Evolutionary conservation across 2,113 vertebrate genomes (phyloP).

Genomic region (Podilymbus podiceps): DNA sequence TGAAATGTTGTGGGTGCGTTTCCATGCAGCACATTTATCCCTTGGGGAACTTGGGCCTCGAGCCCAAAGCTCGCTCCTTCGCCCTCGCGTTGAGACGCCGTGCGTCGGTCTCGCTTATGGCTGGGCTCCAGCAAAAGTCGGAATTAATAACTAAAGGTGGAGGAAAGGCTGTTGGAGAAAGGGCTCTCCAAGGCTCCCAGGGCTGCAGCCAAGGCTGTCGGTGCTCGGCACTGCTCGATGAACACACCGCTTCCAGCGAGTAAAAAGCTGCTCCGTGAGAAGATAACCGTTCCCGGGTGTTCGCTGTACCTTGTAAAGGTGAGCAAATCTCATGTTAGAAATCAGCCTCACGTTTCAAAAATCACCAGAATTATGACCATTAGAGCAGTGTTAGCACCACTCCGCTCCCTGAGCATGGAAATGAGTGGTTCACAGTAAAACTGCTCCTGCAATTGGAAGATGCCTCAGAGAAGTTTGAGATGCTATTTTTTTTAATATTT

Average conservation of each 20-base stretch:
- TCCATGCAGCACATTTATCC: fast-evolving
- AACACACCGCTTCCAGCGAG: not conserved
- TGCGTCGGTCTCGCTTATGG: fast-evolving
- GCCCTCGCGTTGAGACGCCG: fast-evolving
- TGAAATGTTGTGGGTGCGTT: fast-evolving
- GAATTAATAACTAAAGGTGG: not conserved
- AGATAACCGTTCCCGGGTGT: not conserved
- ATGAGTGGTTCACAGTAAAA: not conserved
- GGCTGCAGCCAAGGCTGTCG: not conserved
- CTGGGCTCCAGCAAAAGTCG: not conserved
- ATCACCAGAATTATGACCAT: no score
- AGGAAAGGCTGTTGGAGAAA: not conserved
- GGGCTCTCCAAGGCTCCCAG: not conserved
- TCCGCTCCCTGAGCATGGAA: not conserved
- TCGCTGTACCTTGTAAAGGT: not conserved
- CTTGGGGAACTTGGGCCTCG: fast-evolving
- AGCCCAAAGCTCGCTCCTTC: fast-evolving
- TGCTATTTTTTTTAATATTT: no score
- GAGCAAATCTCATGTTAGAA: not conserved
- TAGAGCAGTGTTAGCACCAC: not conserved
- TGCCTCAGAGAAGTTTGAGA: not conserved
- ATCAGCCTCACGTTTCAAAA: not conserved
- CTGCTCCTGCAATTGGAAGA: not conserved
- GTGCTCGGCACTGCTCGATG: not conserved
- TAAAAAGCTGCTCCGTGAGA: fast-evolving